These are phyloP conservation scores for Triplophysa bombifrons DNA, from an alignment of 2,797 vertebrate species.

Conservation along the genomic window DNA sequence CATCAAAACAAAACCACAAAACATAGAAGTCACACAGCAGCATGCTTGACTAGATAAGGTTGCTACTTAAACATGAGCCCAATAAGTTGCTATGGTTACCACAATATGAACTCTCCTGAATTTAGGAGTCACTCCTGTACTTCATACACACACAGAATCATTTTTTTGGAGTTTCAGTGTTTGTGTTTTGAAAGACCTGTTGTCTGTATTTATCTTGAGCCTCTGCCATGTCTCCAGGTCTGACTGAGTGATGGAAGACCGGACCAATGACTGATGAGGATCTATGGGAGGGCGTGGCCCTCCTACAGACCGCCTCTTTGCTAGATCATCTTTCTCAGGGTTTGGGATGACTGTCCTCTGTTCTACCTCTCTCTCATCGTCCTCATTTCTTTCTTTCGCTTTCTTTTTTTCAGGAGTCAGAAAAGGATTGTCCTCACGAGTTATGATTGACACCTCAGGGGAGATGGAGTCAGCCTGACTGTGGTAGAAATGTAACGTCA, in stretches of 20 bases:
- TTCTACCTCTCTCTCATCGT: constrained; percentile 52
- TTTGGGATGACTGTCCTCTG: constrained; percentile 68
- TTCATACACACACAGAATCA: background rate
- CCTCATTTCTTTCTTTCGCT: constrained; percentile 60
- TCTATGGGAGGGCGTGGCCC: constrained; percentile 69
- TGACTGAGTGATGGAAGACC: constrained; percentile 81
- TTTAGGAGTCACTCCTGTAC: background rate
- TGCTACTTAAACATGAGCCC: background rate
- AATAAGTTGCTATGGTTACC: background rate
- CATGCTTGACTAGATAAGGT: background rate
- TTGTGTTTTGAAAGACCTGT: constrained; percentile 79
- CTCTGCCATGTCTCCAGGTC: constrained; percentile 91
- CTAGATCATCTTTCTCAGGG: constrained; percentile 82
- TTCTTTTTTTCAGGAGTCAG: constrained; percentile 60
- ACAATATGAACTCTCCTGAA: background rate
- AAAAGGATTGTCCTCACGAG: constrained; percentile 72
- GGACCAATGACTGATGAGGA: constrained; percentile 70
- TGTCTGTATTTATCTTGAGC: constrained; percentile 83
- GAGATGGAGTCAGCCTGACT: constrained; percentile 68
- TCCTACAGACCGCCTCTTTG: constrained; percentile 73
- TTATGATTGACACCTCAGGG: constrained; percentile 67
- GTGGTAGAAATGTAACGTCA: constrained; percentile 48
- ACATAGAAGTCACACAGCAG: background rate
- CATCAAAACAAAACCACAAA: background rate
- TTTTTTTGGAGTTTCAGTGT: constrained; percentile 31